Percentiles rank a stretch among this genome's conserved stretches.
phyloP scores from a whole-genome alignment of 2,113 vertebrate species.

The Picathartes gymnocephalus region DNA sequence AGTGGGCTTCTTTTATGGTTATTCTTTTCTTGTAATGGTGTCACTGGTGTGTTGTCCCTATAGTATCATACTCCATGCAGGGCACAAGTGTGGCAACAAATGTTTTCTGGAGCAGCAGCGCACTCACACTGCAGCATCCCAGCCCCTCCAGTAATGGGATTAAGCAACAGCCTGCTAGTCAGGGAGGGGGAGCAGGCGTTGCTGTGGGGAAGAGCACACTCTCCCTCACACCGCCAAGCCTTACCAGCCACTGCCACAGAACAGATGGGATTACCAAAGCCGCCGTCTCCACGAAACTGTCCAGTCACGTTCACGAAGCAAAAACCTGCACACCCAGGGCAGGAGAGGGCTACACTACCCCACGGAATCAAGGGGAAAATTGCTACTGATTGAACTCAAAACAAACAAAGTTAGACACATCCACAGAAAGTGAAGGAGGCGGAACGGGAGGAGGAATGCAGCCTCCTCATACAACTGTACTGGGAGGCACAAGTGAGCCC shows the following conservation, averaged over 20 bases:
- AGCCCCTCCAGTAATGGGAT: neutral
- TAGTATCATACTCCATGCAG: accelerated
- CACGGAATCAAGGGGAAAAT: neutral
- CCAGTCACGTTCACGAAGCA: accelerated
- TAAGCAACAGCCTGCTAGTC: neutral
- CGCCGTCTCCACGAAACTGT: neutral
- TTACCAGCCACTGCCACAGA: neutral
- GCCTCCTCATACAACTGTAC: accelerated
- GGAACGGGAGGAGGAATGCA: accelerated
- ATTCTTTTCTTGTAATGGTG: neutral
- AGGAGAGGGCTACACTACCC: neutral
- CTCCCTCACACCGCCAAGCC: neutral
- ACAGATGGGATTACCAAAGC: neutral
- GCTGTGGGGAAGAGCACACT: neutral
- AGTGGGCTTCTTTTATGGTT: neutral
- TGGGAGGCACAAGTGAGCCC: accelerated
- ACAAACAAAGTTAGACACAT: neutral
- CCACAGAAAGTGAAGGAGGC: neutral
- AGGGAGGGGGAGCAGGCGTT: neutral
- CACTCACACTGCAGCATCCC: neutral
- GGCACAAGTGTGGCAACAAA: neutral
- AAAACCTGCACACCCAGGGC: neutral
- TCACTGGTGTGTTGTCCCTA: neutral
- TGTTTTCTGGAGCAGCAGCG: neutral
- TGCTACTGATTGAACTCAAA: neutral